Base-by-base conservation (phyloP, 2,888 invertebrate genomes). In the Parascotia fuliginaria region DNA sequence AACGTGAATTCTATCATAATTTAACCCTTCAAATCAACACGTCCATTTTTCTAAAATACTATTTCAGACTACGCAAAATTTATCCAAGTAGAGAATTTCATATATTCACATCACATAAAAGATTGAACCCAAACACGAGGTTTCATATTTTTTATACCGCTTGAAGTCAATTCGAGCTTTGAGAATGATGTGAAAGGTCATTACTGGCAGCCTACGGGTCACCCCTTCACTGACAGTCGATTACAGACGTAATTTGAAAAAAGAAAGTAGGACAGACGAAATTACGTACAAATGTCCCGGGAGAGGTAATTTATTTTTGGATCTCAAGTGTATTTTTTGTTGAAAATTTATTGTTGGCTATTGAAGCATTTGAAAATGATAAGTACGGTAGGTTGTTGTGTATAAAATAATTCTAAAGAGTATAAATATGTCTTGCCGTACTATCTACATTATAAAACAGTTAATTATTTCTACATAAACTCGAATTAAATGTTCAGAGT, bases 241-340 rank as follows among this genome's bases (percentile, higher is more conserved):
- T 65, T 65, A 68, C 58, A 32, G 29, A 40, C 31, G 61, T 58
- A 55, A 65, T 68, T 61, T 61, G 50, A 45, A 51, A 44, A 55
- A 60, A 42, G 14, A 53, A 65, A 44, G 45, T 54, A 46, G 69
- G 52, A 53, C 58, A 38, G 22, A 45, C 34, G 33, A 32, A 52
- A 48, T 55, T 45, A 58, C 46, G 46, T 36, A 44, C 29, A 33
- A 53, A 55, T 52, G 57, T 64, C 40, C 41, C 33, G 28, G 40
- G 52, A 42, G 22, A 51, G 42, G 39, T 46, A 49, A 51, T 54
- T 51, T 49, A 22, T 44, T 55, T 54, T 40, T 42, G 24, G 29
- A 29, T 37, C 34, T 42, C 12, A 22, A 15, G 24, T 1, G 34
- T 40, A 46, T 46, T 47, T 45, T 36, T 41, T 41, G 22, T 47